Base-by-base conservation (phyloP, 2,113 vertebrate species). In the Morone chrysops region DNA sequence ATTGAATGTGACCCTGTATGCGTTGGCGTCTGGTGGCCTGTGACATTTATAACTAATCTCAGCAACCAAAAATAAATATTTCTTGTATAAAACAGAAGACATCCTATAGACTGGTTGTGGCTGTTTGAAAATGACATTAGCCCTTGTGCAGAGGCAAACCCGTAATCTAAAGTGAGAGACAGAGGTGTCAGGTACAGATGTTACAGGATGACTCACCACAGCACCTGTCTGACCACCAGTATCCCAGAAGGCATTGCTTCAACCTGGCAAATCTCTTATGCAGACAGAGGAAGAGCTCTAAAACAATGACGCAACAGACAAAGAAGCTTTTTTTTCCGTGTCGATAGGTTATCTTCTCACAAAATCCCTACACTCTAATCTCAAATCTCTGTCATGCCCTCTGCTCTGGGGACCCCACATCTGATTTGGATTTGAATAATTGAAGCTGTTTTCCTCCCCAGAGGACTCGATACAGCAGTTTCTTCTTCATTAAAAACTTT, bases 201-300 rank as follows among this genome's bases (percentile, higher is more conserved):
- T 88, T 84, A 63, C 60, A 89, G 70, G 92, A 92, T 93, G 93
- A 94, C 93, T 94, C 94, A 94, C 93, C 88, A 83, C 80, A 75
- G 84, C 86, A 92, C 91, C 90, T 92, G 89, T 90, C 86, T 85
- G 90, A 89, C 88, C 92, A 89, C 73, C 81, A 48, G 48, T 41
- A 86, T 87, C 82, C 84, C 87, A 82, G 70, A 76, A 89, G 87
- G 82, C 86, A 87, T 62, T 86, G 91, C 74, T 80, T 81, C 82
- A 87, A 84, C 77, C 78, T 18, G 48, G 20, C 56, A 84, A 80
- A 81, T 73, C 45, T 63, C 73, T 79, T 38, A 59, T 60, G 62
- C 85, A 85, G 73, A 75, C 61, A 67, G 62, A 72, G 56, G 50
- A 79, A 87, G 53, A 81, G 85, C 80, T 83, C 41, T 62, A 41